Conservation (phyloP, 2,113 vertebrate genomes). For the Donacobius atricapilla region DNA sequence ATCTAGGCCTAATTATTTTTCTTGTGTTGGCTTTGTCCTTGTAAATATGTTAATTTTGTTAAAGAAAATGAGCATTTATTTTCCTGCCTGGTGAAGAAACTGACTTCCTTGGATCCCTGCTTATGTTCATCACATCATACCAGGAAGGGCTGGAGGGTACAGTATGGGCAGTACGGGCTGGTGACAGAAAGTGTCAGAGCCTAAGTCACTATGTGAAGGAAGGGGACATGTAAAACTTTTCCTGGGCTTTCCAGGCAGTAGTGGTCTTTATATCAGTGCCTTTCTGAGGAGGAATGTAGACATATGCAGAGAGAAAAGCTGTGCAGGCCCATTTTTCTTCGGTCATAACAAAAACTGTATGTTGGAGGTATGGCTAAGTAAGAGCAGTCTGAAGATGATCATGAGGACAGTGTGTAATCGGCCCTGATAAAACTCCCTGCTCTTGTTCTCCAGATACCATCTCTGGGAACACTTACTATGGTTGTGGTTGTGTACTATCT, state of each 20-base stretch:
- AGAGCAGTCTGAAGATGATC: neutral
- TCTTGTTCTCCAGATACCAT: neutral
- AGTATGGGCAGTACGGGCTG: rapidly evolving
- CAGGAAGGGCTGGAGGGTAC: neutral
- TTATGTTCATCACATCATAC: neutral
- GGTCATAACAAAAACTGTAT: neutral
- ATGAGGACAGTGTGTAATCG: neutral
- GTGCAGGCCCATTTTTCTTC: neutral
- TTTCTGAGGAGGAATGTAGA: neutral
- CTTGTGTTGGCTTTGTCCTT: neutral
- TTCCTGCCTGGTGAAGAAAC: neutral
- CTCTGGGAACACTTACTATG: neutral
- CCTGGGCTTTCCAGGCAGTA: neutral
- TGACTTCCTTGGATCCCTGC: neutral
- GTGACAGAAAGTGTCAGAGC: neutral
- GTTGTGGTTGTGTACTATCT: neutral
- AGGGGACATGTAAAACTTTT: neutral
- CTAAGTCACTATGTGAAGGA: neutral
- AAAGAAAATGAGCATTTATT: neutral
- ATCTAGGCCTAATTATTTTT: neutral
- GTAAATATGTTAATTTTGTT: neutral
- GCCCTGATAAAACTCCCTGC: neutral
- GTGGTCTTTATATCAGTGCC: neutral
- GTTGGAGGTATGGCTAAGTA: neutral
- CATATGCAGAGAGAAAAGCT: neutral